Base-by-base conservation (phyloP, 1,140 invertebrate species). In the Camponotus vicinus region DNA sequence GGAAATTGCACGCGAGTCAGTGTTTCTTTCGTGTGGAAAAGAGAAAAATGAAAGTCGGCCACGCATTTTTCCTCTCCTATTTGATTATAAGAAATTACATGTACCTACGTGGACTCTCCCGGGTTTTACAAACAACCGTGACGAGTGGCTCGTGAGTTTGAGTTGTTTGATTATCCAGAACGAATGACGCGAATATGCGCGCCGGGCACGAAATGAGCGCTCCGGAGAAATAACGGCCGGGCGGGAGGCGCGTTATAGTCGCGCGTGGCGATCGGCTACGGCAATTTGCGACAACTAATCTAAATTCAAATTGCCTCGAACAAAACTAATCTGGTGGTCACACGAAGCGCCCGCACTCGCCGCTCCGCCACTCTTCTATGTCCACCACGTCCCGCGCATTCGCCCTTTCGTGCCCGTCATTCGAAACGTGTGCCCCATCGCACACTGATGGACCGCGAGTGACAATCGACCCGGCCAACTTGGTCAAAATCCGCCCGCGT, bases 231-330 rank as follows among this genome's bases (percentile, higher is more conserved):
- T 83, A 61, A 76, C 42, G 59, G 49, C n/a, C 18, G 82, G 73
- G 79, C 52, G 63, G 64, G 67, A 27, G 70, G 34, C 70, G 86
- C 49, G 61, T 86, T 86, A 87, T 78, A 69, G 67, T 87, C 64
- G 67, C 86, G 88, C 88, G 76, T 91, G 92, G 90, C 90, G 91
- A 94, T 93, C 91, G 92, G 90, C 87, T 86, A 86, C 91, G 90
- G 91, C 93, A 94, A 95, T 94, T 93, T 94, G 93, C 91, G 92
- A 93, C 93, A 94, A 93, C 93, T 95, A 95, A 95, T 95, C 93
- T 95, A 95, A 95, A 95, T 95, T 95, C 94, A 95, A 95, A 95
- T 95, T 93, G 92, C 91, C 89, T 94, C 92, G 92, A 94, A 94
- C 94, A 94, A 95, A 94, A 94, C 93, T 95, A 94, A 95, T 94